Evolutionary conservation across 1,140 invertebrate genomes (phyloP), one percentile per base, ranked within the genome.

Genomic region (Pachyrhynchus sulphureomaculatus): DNA sequence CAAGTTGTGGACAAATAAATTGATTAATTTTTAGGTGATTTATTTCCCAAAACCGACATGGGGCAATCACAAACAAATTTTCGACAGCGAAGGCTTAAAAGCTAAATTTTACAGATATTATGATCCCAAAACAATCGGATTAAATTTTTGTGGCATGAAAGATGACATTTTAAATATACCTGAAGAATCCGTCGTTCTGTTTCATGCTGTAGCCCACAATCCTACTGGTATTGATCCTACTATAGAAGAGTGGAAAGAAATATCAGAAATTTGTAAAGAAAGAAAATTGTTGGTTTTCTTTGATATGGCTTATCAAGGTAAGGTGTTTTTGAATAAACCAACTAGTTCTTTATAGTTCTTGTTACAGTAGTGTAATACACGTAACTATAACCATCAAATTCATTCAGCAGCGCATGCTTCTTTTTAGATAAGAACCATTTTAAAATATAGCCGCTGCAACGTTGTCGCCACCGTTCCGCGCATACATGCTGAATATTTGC

Each of bases 151-250:
- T 63, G 96, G 96, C 44, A 87, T 91, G 39, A 68, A 96, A 21
- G 89, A 96, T 73, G 95, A 98, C 79, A 88, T 99, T 66, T 83
- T 78, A 64, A 80, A 81, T 65, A 93, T 95, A 37, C 92, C 93
- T 0, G 85, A 90, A 75, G 88, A 90, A 72, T 84, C 95, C 1
- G 92, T 98, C 1, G 86, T 99, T 41, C 86, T 99, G 67, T 80
- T 99, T 3, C 96, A 99, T 80, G 91, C 92, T 0, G 95, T 93
- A 80, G 96, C 96, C 6, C 97, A 99, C 77, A 99, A 99, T 82
- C 97, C 97, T 8, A 99, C 96, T 9, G 96, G 97, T 41, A 86
- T 91, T 59, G 93, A 96, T 79, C 92, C 92, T 21, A 92, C 87
- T 4, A 78, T 84, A 13, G 91, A 94, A 33, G 89, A 95, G 75